Base-by-base conservation (phyloP, 2,888 invertebrate species). In the Hyppa rectilinea region DNA sequence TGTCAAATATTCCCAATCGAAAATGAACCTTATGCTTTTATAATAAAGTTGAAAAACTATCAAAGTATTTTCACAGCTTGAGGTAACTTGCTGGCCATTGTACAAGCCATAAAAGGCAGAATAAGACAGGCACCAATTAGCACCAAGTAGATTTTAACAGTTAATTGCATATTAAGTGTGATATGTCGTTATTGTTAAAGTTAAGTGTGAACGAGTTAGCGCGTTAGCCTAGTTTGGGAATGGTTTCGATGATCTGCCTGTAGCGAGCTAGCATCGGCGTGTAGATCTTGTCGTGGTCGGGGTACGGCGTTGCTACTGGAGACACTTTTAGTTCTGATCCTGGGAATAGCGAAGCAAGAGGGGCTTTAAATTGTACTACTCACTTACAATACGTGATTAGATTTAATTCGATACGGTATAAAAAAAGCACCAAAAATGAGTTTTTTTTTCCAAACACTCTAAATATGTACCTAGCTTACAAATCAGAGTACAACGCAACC, bases 251-350 rank as follows among this genome's bases (percentile, higher is more conserved):
- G 63, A 94, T 81, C 26, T 90, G 59, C 38, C 97, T 95, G 92
- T 98, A 98, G 70, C 98, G 96, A 3, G 94, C 90, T 29, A 98
- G 89, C 98, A 98, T 97, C 0, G 97, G 97, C 50, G 94, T 95
- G 91, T 98, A 98, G 81, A 98, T 97, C 84, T 96, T 93, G 50
- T 96, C 96, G 63, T 98, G 97, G 90, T 98, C 98, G 9, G 96
- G 95, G 88, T 97, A 97, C 0, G 98, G 98, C 56, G 96, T 96
- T 81, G 98, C 98, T 10, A 97, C 96, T 0, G 95, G 95, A 0
- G 93, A 84, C 31, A 95, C 87, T 0, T 89, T 88, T 0, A 89
- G 89, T 60, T 94, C 93, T 0, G 93, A 90, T 0, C 93, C 95
- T 95, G 84, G 17, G 26, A 52, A 29, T 12, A 2, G 23, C 40